Conservation (phyloP, 2,797 vertebrate species). For the Rhyacichthys aspro region DNA sequence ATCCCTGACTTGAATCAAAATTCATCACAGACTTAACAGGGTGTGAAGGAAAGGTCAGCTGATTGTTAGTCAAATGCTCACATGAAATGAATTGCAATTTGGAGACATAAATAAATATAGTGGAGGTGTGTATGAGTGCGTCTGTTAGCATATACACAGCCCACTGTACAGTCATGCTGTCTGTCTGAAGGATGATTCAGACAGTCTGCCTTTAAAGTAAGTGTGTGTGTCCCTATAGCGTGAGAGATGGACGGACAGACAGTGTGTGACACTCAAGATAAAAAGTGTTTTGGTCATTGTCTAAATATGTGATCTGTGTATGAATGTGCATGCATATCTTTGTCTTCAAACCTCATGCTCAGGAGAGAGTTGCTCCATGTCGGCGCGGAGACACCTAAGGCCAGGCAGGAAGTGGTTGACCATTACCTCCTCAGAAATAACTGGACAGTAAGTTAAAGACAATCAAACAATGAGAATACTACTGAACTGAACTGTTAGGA, state of each 20-base stretch:
- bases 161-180: conserved; percentile 32
- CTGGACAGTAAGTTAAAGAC: conserved; percentile 74
- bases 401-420: conserved; percentile 98
- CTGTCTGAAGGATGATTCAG: conserved; percentile 24
- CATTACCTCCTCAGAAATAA: conserved; percentile 99
- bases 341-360: conserved; percentile 91
- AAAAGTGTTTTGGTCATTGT: neutral
- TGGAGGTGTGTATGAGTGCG: conserved; percentile 41
- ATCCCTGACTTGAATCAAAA: conserved; percentile 3
- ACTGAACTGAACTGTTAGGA: too few species aligned
- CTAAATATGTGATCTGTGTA: conserved; percentile 1
- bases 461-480: neutral
- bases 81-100: conserved; percentile 59
- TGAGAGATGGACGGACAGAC: neutral
- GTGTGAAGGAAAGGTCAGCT: conserved; percentile 61
- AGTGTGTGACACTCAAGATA: neutral
- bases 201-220: conserved; percentile 19
- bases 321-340: conserved; percentile 18
- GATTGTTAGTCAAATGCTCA: conserved; percentile 71
- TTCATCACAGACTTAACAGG: conserved; percentile 15
- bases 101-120: conserved; percentile 55
- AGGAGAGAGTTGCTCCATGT: conserved; percentile 98
- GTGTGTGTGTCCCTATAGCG: neutral
- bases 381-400: conserved; percentile 91
- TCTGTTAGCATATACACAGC: conserved; percentile 7